Conservation (phyloP, 2,797 vertebrate genomes). For the Propithecus deckenii region DNA sequence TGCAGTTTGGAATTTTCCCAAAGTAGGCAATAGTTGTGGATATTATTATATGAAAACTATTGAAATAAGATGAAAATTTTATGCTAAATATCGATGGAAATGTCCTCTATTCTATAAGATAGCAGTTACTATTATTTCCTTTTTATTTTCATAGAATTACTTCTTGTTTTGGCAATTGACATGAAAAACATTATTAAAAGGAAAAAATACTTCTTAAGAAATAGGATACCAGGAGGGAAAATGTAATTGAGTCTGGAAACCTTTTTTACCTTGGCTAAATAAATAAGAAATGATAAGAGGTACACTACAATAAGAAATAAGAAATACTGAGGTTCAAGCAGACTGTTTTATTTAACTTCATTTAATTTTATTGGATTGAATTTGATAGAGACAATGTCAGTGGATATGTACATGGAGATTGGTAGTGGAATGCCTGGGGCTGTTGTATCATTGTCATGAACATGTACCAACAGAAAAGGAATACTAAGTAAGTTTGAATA, state of each 20-base stretch:
- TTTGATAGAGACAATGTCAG: constrained; percentile 77
- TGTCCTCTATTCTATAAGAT: constrained; percentile 20
- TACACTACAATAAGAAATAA: constrained; percentile 76
- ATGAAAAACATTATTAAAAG: constrained; percentile 80
- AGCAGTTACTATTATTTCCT: constrained; percentile 19
- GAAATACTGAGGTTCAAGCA: constrained; percentile 74
- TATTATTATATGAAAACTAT: constrained; percentile 47
- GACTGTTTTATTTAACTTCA: constrained; percentile 80
- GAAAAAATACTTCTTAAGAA: constrained; percentile 65
- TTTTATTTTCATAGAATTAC: constrained; percentile 65
- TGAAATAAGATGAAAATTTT: constrained; percentile 2
- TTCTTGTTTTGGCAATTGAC: constrained; percentile 66
- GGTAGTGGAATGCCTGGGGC: constrained; percentile 62
- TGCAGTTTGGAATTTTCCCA: constrained; percentile 27
- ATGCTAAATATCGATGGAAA: constrained; percentile 19
- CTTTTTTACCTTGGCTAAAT: constrained; percentile 81
- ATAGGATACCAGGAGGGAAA: constrained; percentile 78
- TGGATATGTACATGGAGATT: constrained; percentile 64
- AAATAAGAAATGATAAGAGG: constrained; percentile 83
- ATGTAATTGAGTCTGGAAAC: constrained; percentile 82
- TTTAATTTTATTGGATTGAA: constrained; percentile 77
- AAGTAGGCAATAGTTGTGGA: background rate
- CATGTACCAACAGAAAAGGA: constrained; percentile 69
- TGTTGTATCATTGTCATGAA: constrained; percentile 68
- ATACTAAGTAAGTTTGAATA: constrained; percentile 61